Evolutionary conservation across 2,113 vertebrate genomes (phyloP).

Genomic region (Epinephelus fuscoguttatus): DNA sequence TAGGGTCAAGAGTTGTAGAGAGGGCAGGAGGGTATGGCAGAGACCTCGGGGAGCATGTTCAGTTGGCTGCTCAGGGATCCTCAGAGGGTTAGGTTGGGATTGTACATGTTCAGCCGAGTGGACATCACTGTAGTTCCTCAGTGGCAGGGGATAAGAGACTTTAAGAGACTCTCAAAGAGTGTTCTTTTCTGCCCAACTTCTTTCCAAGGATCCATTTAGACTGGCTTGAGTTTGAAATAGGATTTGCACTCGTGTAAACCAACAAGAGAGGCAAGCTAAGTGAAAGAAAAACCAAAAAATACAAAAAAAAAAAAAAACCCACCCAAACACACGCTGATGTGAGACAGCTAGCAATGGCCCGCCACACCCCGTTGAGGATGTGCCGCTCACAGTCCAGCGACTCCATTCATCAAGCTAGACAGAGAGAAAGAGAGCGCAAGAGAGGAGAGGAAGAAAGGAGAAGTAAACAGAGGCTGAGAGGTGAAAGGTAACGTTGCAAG

Average conservation of each 20-base stretch:
- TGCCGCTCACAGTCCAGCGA: conserved; percentile 77
- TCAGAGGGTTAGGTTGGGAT: conserved; percentile 47
- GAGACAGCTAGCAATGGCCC: conserved; percentile 61
- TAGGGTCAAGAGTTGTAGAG: conserved; percentile 29
- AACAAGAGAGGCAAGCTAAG: conserved; percentile 15
- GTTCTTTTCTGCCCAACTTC: conserved; percentile 41
- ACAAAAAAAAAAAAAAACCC: neutral
- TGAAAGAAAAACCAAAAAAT: conserved; percentile 31
- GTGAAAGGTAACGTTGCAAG: conserved; percentile 68
- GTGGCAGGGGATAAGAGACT: conserved; percentile 32
- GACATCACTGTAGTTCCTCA: conserved; percentile 52
- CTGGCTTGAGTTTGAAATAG: conserved; percentile 21
- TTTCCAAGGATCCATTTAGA: conserved; percentile 48
- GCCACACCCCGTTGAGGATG: conserved; percentile 71
- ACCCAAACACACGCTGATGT: conserved; percentile 49
- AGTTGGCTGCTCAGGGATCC: conserved; percentile 46
- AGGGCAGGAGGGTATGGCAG: conserved; percentile 6
- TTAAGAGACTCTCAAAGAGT: conserved; percentile 50
- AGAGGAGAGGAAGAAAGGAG: conserved; percentile 42
- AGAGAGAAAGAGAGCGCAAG: conserved; percentile 49
- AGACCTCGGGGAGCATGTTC: conserved; percentile 51
- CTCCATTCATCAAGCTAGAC: conserved; percentile 82
- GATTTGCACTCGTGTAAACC: conserved; percentile 40
- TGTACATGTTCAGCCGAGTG: conserved; percentile 57
- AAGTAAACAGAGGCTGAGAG: conserved; percentile 74